A percentile compares a stretch with the other conserved stretches of the same genome.
Conservation (phyloP, 2,888 invertebrate genomes). For the Caenorhabditis afra region DNA sequence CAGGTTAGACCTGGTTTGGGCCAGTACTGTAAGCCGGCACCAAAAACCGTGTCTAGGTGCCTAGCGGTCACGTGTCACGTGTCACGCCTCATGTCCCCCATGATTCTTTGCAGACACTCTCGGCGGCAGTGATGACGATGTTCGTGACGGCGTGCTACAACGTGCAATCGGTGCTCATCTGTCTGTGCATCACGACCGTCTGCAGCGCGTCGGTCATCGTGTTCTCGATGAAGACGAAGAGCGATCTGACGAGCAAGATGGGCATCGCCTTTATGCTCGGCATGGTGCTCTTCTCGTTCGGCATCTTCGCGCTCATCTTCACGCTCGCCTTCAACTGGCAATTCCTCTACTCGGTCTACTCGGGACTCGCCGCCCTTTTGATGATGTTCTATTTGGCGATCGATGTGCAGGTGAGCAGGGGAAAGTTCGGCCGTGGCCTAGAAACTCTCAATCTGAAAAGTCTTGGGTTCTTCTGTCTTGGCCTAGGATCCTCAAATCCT, state of each 20-base stretch:
- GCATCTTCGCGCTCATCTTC: constrained; percentile 81
- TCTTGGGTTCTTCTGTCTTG: no score
- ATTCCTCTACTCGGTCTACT: constrained; percentile 81
- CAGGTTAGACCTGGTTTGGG: no score
- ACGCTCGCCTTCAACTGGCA: constrained; percentile 58
- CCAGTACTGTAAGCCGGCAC: no score
- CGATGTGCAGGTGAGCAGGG: constrained; percentile 83
- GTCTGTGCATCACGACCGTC: constrained; percentile 73
- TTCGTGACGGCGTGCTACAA: constrained; percentile 75
- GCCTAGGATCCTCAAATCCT: no score
- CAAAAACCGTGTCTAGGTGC: no score
- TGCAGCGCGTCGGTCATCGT: constrained; percentile 74
- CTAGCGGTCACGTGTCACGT: no score
- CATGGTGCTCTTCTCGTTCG: constrained; percentile 83
- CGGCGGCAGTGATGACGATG: constrained; percentile 74
- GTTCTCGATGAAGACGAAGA: constrained; percentile 77
- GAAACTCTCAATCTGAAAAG: no score
- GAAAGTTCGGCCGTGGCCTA: no score
- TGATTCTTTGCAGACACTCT: constrained; percentile 62
- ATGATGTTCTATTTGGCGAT: constrained; percentile 85
- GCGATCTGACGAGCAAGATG: constrained; percentile 78
- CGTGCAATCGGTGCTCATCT: constrained; percentile 70
- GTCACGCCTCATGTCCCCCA: no score
- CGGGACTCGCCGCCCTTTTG: constrained; percentile 83
- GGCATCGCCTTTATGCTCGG: constrained; percentile 83